Evolutionary conservation across 2,797 vertebrate species (phyloP).

Genomic region (Premnoplex brunnescens): DNA sequence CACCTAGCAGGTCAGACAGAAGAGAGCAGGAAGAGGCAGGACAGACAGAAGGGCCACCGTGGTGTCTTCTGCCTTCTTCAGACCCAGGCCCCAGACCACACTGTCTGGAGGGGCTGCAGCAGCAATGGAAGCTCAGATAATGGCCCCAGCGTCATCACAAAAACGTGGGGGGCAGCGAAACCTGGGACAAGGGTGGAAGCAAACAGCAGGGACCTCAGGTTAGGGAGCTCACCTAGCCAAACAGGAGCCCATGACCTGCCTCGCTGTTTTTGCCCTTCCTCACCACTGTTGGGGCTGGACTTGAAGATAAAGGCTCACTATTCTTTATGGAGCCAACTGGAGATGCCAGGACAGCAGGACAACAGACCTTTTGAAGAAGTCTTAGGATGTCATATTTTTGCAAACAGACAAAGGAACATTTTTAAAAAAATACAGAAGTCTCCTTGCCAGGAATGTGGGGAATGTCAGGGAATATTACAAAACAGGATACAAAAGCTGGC

Average conservation of each 20-base stretch:
- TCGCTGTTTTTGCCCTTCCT: background rate
- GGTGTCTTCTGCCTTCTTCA: background rate
- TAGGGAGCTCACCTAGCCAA: background rate
- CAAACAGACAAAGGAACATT: constrained; percentile 27
- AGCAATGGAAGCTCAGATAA: accelerated
- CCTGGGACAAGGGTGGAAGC: background rate
- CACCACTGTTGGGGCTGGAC: background rate
- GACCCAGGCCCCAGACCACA: background rate
- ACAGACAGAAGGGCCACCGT: background rate
- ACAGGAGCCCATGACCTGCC: background rate
- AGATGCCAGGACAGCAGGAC: background rate
- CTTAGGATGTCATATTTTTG: background rate
- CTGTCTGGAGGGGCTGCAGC: background rate
- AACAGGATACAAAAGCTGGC: constrained; percentile 54
- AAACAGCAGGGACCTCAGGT: background rate
- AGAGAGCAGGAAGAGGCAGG: background rate
- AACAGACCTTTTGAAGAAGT: background rate
- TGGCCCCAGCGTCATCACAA: background rate
- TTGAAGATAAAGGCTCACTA: background rate
- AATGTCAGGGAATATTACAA: constrained; percentile 59
- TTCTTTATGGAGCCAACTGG: background rate
- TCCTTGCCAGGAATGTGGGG: constrained; percentile 58
- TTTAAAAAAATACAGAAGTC: background rate
- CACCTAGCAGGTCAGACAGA: background rate
- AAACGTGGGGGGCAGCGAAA: background rate